Base-by-base conservation (phyloP, 2,797 vertebrate genomes). In the Melanotaenia boesemani region DNA sequence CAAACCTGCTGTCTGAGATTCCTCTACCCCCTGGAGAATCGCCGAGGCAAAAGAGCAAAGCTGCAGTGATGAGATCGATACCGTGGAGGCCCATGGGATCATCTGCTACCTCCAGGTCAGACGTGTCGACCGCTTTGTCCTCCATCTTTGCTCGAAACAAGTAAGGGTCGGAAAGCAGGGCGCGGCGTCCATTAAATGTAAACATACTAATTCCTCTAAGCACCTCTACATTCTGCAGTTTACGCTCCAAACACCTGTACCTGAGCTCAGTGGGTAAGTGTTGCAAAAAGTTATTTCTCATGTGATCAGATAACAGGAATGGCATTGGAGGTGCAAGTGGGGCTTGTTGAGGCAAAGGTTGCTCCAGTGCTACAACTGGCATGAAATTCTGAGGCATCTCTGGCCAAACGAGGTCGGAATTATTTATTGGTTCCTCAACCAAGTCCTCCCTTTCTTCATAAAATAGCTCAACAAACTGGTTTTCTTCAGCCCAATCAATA, bases 31-130 rank as follows among this genome's bases (percentile, higher is more conserved):
- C 97, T 0, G 98, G 98, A 61, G 98, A 99, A 82, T 99, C 98
- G 22, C 98, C 98, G 3, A 99, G 92, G 88, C 98, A 99, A 75
- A 99, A 99, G 5, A 99, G 93, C 83, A 99, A 91, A 46, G 98
- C 98, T 60, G 98, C 98, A 22, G 98, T 99, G 83, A 99, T 99
- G 79, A 99, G 94, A 67, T 99, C 98, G 58, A 99, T 99, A 73
- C 98, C 97, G 63, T 99, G 97, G 74, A 99, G 97, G 54, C 97
- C 98, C 96, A 99, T 96, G 20, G 98, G 97, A 90, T 99, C 98
- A 44, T 99, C 98, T 18, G 95, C 92, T 63, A 97, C 93, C 76
- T 98, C 98, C 82, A 99, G 92, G 90, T 99, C 98, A 9, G 97
- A 97, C 0, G 98, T 99, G 91, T 99, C 98, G 9, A 99, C 98